Evolutionary conservation across 2,797 vertebrate genomes (phyloP).

Genomic region (Megaceryle alcyon): DNA sequence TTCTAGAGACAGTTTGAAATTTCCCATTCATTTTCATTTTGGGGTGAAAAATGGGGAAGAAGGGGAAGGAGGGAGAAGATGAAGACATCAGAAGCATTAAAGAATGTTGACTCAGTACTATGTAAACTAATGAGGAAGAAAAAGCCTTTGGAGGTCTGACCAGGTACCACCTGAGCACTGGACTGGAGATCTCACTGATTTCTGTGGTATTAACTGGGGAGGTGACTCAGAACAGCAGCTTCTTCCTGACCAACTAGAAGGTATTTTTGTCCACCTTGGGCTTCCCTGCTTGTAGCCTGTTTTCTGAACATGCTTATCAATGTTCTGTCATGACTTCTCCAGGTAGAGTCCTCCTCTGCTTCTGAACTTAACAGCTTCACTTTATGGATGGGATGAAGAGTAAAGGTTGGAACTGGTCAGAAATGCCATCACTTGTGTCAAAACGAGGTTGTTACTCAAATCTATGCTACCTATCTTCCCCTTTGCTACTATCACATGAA

Average conservation of each 20-base stretch:
- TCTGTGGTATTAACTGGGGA: not conserved
- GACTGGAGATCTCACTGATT: not conserved
- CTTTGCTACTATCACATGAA: not conserved
- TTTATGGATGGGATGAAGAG: not conserved
- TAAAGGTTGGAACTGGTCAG: not conserved
- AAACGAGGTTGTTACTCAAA: not conserved
- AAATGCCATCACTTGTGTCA: not conserved
- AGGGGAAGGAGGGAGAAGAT: not conserved
- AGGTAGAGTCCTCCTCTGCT: not conserved
- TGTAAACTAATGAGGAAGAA: not conserved
- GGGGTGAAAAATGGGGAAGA: not conserved
- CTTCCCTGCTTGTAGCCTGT: not conserved
- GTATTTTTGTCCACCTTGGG: not conserved
- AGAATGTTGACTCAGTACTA: not conserved
- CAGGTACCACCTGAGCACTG: not conserved
- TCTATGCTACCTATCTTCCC: fast-evolving
- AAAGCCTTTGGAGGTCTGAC: not conserved
- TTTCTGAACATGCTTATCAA: not conserved
- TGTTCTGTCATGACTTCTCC: not conserved
- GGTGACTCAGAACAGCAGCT: not conserved
- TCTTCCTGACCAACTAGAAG: not conserved
- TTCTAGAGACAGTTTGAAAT: no score
- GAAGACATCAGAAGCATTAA: not conserved
- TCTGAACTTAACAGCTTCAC: not conserved
- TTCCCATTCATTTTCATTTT: no score